These are phyloP conservation scores for Cerastoderma edule DNA, from an alignment of 2,888 invertebrate species.

Conservation along the genomic window DNA sequence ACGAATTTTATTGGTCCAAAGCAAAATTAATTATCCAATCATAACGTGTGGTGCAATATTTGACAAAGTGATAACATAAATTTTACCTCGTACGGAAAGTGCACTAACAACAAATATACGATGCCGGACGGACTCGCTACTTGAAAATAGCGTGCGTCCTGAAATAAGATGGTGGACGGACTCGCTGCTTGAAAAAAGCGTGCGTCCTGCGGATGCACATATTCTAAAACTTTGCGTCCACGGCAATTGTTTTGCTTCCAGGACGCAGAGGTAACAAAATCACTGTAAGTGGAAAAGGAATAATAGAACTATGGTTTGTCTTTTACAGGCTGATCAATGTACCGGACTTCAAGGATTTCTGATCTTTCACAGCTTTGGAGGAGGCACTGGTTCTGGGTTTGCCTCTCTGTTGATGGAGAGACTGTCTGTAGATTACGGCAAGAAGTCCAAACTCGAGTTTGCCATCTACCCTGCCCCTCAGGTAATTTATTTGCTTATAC, in stretches of 20 bases:
- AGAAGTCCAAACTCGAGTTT: slow-evolving; percentile 46
- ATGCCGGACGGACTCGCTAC: too few relatives aligned
- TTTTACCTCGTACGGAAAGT: too few relatives aligned
- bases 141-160: too few relatives aligned
- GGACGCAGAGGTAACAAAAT: not conserved
- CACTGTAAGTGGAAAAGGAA: not conserved
- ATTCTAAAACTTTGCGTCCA: not conserved
- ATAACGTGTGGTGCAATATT: too few relatives aligned
- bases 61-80: too few relatives aligned
- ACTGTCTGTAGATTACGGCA: slow-evolving; percentile 45
- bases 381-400: slow-evolving; percentile 50
- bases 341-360: slow-evolving; percentile 76
- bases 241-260: not conserved
- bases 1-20: too few relatives aligned
- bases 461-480: slow-evolving; percentile 47
- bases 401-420: slow-evolving; percentile 48
- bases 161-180: too few relatives aligned
- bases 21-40: too few relatives aligned
- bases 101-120: too few relatives aligned
- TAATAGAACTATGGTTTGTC: not conserved
- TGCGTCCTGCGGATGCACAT: not conserved
- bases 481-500: slow-evolving; percentile 22
- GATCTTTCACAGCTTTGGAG: slow-evolving; percentile 45
- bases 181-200: not conserved
- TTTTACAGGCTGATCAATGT: slow-evolving; percentile 76